A percentile compares a stretch with the other conserved stretches of the same genome.
Conservation (phyloP, 2,888 invertebrate species). For the Cryptosula pallasiana region DNA sequence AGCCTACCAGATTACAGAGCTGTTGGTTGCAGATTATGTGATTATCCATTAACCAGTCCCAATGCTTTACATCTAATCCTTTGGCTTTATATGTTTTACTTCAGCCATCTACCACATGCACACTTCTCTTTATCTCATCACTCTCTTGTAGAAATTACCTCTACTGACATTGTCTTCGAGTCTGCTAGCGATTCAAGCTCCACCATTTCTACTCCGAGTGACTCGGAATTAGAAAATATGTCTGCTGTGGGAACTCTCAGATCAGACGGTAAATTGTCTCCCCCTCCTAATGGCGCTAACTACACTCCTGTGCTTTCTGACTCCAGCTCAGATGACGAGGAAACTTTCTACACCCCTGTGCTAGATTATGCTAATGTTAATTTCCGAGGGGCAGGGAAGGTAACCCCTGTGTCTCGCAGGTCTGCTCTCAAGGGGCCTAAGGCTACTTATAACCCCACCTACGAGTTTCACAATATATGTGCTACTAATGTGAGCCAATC, state of each 20-base stretch:
- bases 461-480: not conserved
- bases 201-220: conserved; percentile 13
- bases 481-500: not conserved
- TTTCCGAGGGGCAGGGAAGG: not conserved
- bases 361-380: not conserved
- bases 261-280: conserved; percentile 14
- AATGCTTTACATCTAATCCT: too few relatives aligned
- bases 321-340: not conserved
- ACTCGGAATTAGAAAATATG: conserved; percentile 1
- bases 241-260: not conserved
- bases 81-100: too few relatives aligned
- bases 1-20: too few relatives aligned
- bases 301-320: not conserved
- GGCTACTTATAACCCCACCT: conserved; percentile 7
- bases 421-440: not conserved
- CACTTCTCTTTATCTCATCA: too few relatives aligned
- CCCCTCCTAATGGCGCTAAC: not conserved
- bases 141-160: too few relatives aligned
- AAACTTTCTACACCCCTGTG: conserved; percentile 19
- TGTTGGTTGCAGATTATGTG: too few relatives aligned
- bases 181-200: conserved; percentile 11
- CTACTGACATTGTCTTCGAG: not conserved
- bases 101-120: too few relatives aligned
- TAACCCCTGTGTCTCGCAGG: not conserved
- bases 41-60: too few relatives aligned